Conservation (phyloP, 2,797 vertebrate genomes). For the Scleropages formosus region DNA sequence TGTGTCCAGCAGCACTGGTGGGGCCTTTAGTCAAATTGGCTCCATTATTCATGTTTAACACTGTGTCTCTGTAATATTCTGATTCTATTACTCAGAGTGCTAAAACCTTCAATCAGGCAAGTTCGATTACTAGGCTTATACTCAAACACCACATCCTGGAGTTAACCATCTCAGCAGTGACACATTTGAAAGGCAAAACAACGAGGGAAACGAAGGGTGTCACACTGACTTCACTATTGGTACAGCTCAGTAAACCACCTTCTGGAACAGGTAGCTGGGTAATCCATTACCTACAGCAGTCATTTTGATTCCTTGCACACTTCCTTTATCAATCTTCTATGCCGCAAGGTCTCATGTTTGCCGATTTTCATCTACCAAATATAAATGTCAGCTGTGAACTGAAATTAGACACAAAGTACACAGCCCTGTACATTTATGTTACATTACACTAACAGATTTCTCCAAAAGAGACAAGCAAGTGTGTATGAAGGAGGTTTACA, state of each 20-base stretch:
- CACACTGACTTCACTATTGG: neutral
- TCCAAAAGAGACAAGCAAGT: no score
- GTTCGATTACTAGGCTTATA: constrained; percentile 59
- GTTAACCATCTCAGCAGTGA: no score
- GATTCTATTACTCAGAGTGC: constrained; percentile 48
- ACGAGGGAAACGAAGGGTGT: constrained; percentile 3
- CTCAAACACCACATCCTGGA: constrained; percentile 38
- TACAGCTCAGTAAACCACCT: no score
- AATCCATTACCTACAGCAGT: neutral
- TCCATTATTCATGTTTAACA: constrained; percentile 48
- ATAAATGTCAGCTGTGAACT: no score
- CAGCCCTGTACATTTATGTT: no score
- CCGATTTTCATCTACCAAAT: no score
- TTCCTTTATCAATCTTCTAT: neutral
- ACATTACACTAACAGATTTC: no score
- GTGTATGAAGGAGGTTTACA: no score
- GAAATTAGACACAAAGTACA: no score
- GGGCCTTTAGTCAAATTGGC: constrained; percentile 41
- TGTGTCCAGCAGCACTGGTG: constrained; percentile 24
- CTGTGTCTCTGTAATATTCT: constrained; percentile 55
- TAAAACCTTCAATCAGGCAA: constrained; percentile 53
- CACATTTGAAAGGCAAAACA: neutral
- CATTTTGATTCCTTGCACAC: neutral
- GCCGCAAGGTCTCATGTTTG: neutral
- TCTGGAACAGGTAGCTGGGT: neutral